Base-by-base conservation (phyloP, 1,140 invertebrate genomes). In the Caenorhabditis briggsae region DNA sequence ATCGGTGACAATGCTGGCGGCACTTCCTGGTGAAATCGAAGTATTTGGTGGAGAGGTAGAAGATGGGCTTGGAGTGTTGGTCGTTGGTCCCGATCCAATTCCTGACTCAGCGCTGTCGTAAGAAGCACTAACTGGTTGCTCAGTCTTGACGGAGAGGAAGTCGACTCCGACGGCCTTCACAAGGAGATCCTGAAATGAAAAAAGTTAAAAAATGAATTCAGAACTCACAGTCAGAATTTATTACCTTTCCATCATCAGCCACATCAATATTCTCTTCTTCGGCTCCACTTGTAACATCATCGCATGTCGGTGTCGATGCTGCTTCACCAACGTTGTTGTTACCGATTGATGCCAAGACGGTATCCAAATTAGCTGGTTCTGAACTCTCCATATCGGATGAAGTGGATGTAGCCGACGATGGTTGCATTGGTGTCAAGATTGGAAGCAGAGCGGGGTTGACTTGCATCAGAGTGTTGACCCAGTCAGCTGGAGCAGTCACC, bases 41-140 rank as follows among this genome's bases (percentile, higher is more conserved):
- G 56, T 20, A n/a, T 16, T 25, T 20, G 23, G 9, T 70, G 64
- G 41, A 18, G 64, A 70, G 7, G 33, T 16, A 18, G 64, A 43
- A 5, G 18, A n/a, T 50, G 70, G 70, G n/a, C 70, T 78, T 41
- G 70, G 70, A 48, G 70, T 78, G 46, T 78, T 50, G 33, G 46
- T 78, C 5, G 23, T n/a, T 23, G 43, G 70, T 0, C 33, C 85
- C 3, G 85, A 86, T 16, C 46, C 74, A n/a, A 86, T 86, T 41
- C 85, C 85, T 23, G 85, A 86, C 43, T 86, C 85, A 43, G 85
- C 85, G 20, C 85, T 86, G 53, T n/a, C 20, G 33, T 82, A 18
- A 2, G 65, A 58, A 8, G 61, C 55, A 8, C 20, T 43, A 18
- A 33, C 33, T 50, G 43, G 43, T 12, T 20, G 18, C 46, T 78